Conservation (phyloP, 1,140 invertebrate genomes). For the Proctacanthus coquilletti region DNA sequence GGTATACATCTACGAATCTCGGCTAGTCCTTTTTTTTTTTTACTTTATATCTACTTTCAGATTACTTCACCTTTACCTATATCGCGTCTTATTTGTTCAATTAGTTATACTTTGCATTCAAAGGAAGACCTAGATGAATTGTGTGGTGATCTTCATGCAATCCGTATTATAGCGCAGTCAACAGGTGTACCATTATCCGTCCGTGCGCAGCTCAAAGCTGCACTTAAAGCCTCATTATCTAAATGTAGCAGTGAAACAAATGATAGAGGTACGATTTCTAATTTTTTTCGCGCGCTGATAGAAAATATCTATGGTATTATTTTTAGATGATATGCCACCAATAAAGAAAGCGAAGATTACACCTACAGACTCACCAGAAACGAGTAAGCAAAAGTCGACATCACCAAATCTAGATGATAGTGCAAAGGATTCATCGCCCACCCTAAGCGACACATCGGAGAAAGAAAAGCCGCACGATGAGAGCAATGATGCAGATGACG, state of each 20-base stretch:
- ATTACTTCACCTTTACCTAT: slow-evolving; percentile 19
- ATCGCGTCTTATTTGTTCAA: slow-evolving; percentile 26
- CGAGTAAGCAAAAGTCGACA: slow-evolving; percentile 2
- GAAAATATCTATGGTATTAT: neutral
- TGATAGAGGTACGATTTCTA: slow-evolving; percentile 13
- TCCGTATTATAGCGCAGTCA: slow-evolving; percentile 24
- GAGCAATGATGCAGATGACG: slow-evolving; percentile 10
- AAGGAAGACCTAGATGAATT: slow-evolving; percentile 28
- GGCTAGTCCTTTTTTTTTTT: too few species aligned
- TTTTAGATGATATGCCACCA: slow-evolving; percentile 13
- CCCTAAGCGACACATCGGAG: neutral
- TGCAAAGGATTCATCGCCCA: neutral
- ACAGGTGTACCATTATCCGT: slow-evolving; percentile 25
- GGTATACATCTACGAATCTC: too few species aligned
- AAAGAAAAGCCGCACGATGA: slow-evolving; percentile 1
- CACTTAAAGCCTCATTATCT: slow-evolving; percentile 18
- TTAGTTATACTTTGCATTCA: slow-evolving; percentile 26
- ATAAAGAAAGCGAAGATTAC: slow-evolving; percentile 14
- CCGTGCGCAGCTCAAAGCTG: slow-evolving; percentile 24
- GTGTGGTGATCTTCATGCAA: slow-evolving; percentile 29
- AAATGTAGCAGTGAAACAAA: slow-evolving; percentile 20
- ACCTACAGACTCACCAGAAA: slow-evolving; percentile 7
- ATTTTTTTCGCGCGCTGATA: neutral
- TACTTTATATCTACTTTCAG: slow-evolving; percentile 2
- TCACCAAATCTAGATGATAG: neutral